Percentiles rank a stretch among this genome's conserved stretches.
phyloP scores from a whole-genome alignment of 2,888 invertebrate genomes.

The Chouioia cunea region DNA sequence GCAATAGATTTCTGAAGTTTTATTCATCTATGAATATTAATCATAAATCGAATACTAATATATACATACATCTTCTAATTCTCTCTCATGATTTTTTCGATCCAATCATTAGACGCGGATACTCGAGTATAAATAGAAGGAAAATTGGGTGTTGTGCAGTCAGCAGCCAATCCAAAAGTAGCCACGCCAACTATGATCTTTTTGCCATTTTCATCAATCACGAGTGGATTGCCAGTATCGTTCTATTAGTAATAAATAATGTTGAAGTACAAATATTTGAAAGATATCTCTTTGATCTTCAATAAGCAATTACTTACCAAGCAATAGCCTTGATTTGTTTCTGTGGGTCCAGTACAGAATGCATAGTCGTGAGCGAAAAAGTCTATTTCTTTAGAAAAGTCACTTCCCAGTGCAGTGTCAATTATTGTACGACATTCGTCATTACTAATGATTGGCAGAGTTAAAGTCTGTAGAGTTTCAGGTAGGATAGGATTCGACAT shows the following conservation, averaged over 20 bases:
- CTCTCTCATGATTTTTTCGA: constrained; percentile 48
- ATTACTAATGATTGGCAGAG: constrained; percentile 57
- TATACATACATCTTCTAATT: neutral
- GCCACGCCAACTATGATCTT: constrained; percentile 76
- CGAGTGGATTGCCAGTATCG: constrained; percentile 72
- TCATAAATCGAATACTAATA: no score
- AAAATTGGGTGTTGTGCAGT: constrained; percentile 62
- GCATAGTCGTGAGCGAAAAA: constrained; percentile 52
- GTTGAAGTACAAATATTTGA: no score
- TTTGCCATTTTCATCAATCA: constrained; percentile 71
- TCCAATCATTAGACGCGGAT: constrained; percentile 66
- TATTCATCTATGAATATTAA: no score
- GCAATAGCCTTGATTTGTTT: constrained; percentile 25
- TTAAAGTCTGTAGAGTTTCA: constrained; percentile 57
- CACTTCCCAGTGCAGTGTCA: constrained; percentile 47
- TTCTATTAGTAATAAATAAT: constrained; percentile 62
- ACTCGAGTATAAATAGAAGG: constrained; percentile 69
- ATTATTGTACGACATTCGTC: constrained; percentile 52
- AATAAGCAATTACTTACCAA: constrained; percentile 11
- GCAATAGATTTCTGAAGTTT: no score
- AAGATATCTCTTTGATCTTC: no score
- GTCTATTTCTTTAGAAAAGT: constrained; percentile 41
- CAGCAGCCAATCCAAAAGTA: constrained; percentile 68
- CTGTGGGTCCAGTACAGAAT: constrained; percentile 55
- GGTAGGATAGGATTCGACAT: constrained; percentile 53